phyloP scores from a whole-genome alignment of 2,113 vertebrate species.

The Rhadina sibilatrix region DNA sequence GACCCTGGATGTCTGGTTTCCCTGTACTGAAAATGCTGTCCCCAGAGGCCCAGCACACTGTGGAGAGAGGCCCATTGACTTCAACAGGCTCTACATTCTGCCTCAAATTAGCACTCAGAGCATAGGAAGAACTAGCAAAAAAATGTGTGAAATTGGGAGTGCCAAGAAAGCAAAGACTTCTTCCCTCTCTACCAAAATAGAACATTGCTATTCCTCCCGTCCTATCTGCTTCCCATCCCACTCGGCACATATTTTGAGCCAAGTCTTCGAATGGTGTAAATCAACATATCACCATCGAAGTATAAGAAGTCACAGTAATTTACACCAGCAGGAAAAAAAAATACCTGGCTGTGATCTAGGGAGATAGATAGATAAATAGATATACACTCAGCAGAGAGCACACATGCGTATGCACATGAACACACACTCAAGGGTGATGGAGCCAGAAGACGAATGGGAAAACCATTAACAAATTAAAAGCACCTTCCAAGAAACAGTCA shows the following conservation, averaged over 20 bases:
- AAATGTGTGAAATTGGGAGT: conserved; percentile 46
- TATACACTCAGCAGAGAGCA: background rate
- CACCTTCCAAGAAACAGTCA: conserved; percentile 1
- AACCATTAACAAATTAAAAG: conserved; percentile 41
- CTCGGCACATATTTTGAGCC: conserved; percentile 53
- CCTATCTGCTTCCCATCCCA: conserved; percentile 52
- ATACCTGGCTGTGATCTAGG: conserved; percentile 45
- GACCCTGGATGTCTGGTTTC: fast-evolving
- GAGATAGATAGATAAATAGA: conserved; percentile 9
- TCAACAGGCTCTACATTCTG: conserved; percentile 20
- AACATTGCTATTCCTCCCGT: conserved; percentile 54
- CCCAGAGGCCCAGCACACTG: background rate
- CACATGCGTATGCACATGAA: background rate
- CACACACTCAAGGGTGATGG: background rate
- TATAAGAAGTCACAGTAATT: conserved; percentile 62
- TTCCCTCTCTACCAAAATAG: conserved; percentile 54
- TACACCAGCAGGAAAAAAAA: conserved; percentile 56
- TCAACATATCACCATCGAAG: conserved; percentile 51
- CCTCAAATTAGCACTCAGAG: conserved; percentile 46
- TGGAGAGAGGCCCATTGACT: conserved; percentile 9
- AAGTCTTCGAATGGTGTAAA: conserved; percentile 45
- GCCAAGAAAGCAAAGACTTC: conserved; percentile 60
- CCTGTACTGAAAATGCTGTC: background rate
- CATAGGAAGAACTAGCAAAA: conserved; percentile 39
- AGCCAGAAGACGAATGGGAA: conserved; percentile 16